Conservation (phyloP, 2,113 vertebrate species). For the Hiodon alosoides region DNA sequence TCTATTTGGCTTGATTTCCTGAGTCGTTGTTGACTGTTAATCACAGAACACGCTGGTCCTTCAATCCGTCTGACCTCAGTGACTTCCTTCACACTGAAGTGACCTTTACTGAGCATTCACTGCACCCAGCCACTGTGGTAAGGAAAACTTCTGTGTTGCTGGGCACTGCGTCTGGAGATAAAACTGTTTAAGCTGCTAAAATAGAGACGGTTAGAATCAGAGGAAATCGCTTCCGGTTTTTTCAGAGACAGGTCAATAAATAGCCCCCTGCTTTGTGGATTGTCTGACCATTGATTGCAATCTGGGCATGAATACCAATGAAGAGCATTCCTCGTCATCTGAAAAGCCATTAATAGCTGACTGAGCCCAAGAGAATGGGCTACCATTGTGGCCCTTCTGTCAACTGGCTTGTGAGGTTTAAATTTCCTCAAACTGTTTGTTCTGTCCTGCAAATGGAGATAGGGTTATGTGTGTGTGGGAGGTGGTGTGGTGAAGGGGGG, state of each 20-base stretch:
- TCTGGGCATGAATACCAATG: conserved; percentile 29
- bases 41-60: too few relatives aligned
- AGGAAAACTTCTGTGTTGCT: not conserved
- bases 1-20: too few relatives aligned
- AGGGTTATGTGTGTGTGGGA: conserved; percentile 42
- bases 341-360: conserved; percentile 31
- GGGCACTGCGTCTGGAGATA: not conserved
- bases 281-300: conserved; percentile 24
- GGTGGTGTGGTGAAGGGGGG: conserved; percentile 18
- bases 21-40: too few relatives aligned
- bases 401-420: conserved; percentile 51
- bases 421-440: conserved; percentile 61
- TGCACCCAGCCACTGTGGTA: not conserved
- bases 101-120: not conserved
- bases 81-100: not conserved
- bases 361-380: conserved; percentile 52
- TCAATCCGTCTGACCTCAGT: too few relatives aligned
- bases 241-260: conserved; percentile 12
- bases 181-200: not conserved
- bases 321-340: conserved; percentile 36
- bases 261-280: conserved; percentile 22
- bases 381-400: conserved; percentile 37
- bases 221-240: conserved; percentile 8
- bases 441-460: conserved; percentile 52
- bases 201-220: conserved; percentile 11